Evolutionary conservation across 1,140 invertebrate genomes (phyloP).

Genomic region (Leucophenga varia): DNA sequence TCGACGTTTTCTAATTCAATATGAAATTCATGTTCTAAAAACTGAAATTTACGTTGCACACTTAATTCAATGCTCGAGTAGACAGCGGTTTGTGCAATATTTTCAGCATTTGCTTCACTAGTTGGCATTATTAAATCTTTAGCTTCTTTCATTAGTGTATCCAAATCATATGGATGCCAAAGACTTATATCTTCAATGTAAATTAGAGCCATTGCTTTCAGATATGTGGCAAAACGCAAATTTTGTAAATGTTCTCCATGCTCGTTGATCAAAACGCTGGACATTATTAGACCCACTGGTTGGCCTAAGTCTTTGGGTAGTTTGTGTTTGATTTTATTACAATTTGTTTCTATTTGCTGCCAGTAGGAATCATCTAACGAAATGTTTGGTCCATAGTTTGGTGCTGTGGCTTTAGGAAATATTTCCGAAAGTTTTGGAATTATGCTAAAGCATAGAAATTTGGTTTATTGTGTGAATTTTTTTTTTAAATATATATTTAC

Average conservation of each 20-base stretch:
- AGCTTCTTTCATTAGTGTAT: conserved; percentile 15
- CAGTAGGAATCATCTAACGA: too few relatives aligned
- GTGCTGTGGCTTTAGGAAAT: too few relatives aligned
- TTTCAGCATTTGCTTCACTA: background rate
- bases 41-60: conserved; percentile 4
- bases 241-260: background rate
- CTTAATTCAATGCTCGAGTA: conserved; percentile 6
- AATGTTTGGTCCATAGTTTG: too few relatives aligned
- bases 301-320: conserved; percentile 9
- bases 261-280: conserved; percentile 3
- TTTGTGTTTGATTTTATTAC: background rate
- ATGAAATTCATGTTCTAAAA: conserved; percentile 5
- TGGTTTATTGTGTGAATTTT: too few relatives aligned
- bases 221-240: conserved; percentile 9
- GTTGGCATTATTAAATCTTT: background rate
- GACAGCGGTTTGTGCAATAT: background rate
- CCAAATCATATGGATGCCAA: conserved; percentile 6
- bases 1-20: conserved; percentile 7
- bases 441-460: too few relatives aligned
- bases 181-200: conserved; percentile 7
- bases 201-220: conserved; percentile 13
- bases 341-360: too few relatives aligned
- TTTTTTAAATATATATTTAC: too few relatives aligned
- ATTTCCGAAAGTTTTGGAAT: too few relatives aligned
- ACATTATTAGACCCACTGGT: conserved; percentile 5